A percentile compares a stretch with the other conserved stretches of the same genome.
phyloP scores from a whole-genome alignment of 2,888 invertebrate genomes.

The Acleris literana region DNA sequence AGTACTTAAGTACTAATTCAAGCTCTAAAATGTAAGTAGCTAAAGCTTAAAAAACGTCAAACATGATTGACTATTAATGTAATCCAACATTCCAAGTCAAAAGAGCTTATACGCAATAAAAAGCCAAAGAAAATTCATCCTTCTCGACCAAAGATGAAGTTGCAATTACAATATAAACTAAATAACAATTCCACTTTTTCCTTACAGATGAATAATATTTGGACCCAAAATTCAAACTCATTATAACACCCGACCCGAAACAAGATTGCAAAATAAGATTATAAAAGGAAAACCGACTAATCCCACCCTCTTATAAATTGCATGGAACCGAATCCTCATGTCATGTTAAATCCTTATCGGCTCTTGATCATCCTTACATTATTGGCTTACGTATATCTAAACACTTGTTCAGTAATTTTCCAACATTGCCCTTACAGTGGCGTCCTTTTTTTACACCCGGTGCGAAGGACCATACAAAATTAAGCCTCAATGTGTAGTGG shows the following conservation, averaged over 20 bases:
- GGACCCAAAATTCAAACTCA: conserved; percentile 1
- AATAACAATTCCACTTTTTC: too few relatives aligned
- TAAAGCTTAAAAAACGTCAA: too few relatives aligned
- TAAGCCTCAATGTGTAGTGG: neutral
- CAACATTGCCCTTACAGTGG: neutral
- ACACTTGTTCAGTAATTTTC: neutral
- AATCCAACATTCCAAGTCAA: too few relatives aligned
- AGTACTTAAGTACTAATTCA: too few relatives aligned
- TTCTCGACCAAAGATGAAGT: too few relatives aligned
- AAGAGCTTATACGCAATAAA: too few relatives aligned
- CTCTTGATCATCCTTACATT: neutral
- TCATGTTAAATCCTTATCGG: neutral
- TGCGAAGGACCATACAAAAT: conserved; percentile 6
- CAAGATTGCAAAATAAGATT: conserved; percentile 5
- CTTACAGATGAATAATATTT: neutral
- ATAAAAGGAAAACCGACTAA: neutral
- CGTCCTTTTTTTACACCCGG: neutral
- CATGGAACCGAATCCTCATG: neutral
- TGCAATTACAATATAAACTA: too few relatives aligned
- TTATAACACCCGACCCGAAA: conserved; percentile 6
- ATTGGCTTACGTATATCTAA: neutral
- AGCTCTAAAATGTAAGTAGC: too few relatives aligned
- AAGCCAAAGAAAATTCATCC: too few relatives aligned
- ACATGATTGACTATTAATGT: too few relatives aligned
- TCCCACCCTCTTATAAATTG: neutral